Evolutionary conservation across 2,113 vertebrate species (phyloP), one percentile per base, ranked within the genome.

Genomic region (Passer domesticus): DNA sequence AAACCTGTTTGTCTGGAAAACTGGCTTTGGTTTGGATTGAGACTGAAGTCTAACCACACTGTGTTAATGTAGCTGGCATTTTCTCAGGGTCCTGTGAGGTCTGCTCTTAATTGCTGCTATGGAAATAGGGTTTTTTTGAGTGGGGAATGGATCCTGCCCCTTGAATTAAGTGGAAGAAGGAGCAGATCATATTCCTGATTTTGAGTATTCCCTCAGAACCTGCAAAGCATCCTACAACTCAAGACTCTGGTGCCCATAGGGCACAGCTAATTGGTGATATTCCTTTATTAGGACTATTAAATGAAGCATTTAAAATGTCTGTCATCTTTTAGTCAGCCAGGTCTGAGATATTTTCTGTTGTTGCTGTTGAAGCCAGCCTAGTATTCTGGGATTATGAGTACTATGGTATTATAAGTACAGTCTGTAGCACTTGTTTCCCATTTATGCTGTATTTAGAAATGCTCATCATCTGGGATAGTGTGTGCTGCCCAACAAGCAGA

Each of bases 341-440:
- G 30, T 87, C 37, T 76, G 90, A 75, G 58, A 2, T 2, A 5
- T 37, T 28, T 96, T 95, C 81, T 72, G 30, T 47, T 89, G 79
- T 30, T 89, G 35, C 72, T 90, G 43, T 85, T 95, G 79, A 89
- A 96, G 77, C 77, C 41, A 62, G 37, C 39, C 47, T 90, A 77
- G 74, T 79, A 83, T 53, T 64, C 52, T 60, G 83, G 18, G 22
- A 9, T 86, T 79, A 31, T 58, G 53, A 87, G 67, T 79, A 89
- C 50, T 56, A 52, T 60, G 83, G 18, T 22, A 8, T 87, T 80
- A 33, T 58, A 46, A 37, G 19, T 76, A 59, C 8, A 59, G 52
- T 83, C 50, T 58, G 43, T 78, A 76, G 25, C 33, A 52, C 73
- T 46, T 87, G 69, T 94, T 92, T 94, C 53, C 69, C 62, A n/a